These are phyloP conservation scores for Cyrtorhinus lividipennis DNA, from an alignment of 1,140 invertebrate species.

Conservation along the genomic window DNA sequence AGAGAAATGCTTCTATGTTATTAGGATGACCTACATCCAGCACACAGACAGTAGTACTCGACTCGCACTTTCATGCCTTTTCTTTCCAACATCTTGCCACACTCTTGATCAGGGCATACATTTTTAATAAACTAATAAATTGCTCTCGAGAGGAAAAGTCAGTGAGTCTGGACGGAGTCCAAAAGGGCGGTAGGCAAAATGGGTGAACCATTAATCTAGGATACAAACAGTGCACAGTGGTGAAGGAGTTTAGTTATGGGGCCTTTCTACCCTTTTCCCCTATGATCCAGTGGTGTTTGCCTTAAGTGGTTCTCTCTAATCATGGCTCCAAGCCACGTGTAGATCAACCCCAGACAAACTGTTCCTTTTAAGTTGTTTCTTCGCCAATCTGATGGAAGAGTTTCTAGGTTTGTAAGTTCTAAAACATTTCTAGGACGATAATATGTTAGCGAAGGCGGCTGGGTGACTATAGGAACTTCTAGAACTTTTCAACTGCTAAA, in stretches of 20 bases:
- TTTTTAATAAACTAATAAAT: constrained; percentile 9
- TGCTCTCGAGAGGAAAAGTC: not conserved
- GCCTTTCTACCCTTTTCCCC: not conserved
- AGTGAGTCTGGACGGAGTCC: not conserved
- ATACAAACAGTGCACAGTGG: constrained; percentile 1
- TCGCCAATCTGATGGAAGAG: not conserved
- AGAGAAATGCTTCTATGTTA: no score
- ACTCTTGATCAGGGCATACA: not conserved
- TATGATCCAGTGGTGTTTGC: constrained; percentile 6
- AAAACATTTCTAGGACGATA: not conserved
- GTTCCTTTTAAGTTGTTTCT: constrained; percentile 1
- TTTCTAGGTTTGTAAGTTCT: not conserved
- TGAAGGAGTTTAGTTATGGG: not conserved
- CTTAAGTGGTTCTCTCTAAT: constrained; percentile 9
- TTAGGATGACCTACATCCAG: no score
- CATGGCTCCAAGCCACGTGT: constrained; percentile 3
- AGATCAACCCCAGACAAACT: constrained; percentile 8
- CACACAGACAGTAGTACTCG: no score
- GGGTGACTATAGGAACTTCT: not conserved
- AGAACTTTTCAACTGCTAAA: no score
- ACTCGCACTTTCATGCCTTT: no score
- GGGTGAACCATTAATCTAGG: constrained; percentile 6
- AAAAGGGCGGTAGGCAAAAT: constrained; percentile 9
- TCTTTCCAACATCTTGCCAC: not conserved
- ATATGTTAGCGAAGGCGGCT: not conserved